phyloP scores from a whole-genome alignment of 2,113 vertebrate genomes.

The Channa argus region DNA sequence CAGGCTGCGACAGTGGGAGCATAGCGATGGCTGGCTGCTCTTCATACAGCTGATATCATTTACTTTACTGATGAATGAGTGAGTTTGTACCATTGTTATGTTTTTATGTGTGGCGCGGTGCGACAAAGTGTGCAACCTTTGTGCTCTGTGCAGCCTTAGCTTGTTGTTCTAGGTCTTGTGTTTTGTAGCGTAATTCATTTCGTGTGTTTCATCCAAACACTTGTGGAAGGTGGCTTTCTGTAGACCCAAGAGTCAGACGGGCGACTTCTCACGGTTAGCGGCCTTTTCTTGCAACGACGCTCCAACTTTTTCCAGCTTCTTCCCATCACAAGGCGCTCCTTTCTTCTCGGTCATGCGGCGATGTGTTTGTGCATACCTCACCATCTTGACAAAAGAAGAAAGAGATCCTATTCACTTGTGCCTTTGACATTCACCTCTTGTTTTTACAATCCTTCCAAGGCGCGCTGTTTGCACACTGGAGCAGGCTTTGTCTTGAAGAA shows the following conservation, averaged over 20 bases:
- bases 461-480: constrained; percentile 74
- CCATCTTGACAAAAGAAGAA: constrained; percentile 63
- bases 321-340: constrained; percentile 70
- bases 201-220: constrained; percentile 54
- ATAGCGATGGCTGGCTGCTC: constrained; percentile 23
- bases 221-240: constrained; percentile 45
- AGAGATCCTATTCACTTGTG: constrained; percentile 75
- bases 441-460: constrained; percentile 78
- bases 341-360: constrained; percentile 76
- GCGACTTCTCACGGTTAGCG: constrained; percentile 71
- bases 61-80: constrained; percentile 33
- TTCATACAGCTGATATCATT: constrained; percentile 47
- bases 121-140: constrained; percentile 1
- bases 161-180: constrained; percentile 35
- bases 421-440: constrained; percentile 79
- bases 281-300: constrained; percentile 72
- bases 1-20: constrained; percentile 36
- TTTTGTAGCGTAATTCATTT: constrained; percentile 30
- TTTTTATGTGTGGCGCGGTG: neutral
- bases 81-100: constrained; percentile 14
- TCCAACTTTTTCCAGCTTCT: constrained; percentile 62
- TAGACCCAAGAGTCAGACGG: constrained; percentile 55
- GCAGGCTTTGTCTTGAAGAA: constrained; percentile 76
- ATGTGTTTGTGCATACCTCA: constrained; percentile 80
- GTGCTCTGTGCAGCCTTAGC: neutral